A percentile compares a stretch with the other conserved stretches of the same genome.
These are phyloP conservation scores for Caenorhabditis elegans DNA, from an alignment of 1,140 invertebrate species.

Conservation along the genomic window DNA sequence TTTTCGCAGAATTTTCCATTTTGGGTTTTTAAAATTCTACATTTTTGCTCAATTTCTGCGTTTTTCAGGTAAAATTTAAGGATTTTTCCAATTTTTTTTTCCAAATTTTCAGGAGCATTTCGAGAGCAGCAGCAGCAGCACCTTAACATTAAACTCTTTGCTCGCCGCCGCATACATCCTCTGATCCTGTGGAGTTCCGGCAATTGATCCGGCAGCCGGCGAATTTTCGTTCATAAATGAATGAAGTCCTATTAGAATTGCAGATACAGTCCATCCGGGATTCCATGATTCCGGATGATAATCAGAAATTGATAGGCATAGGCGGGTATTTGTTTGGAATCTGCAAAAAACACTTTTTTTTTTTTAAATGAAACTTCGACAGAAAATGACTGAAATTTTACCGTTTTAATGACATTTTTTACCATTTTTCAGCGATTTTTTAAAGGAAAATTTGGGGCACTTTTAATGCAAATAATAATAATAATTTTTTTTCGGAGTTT, in stretches of 20 bases:
- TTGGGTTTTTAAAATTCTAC: no score
- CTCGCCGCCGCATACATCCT: slow-evolving; percentile 77
- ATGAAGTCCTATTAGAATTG: slow-evolving; percentile 83
- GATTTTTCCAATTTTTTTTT: neutral
- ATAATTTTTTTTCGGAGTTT: no score
- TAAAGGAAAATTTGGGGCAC: no score
- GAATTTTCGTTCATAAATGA: slow-evolving; percentile 61
- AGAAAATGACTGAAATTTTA: no score
- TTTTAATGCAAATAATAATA: no score
- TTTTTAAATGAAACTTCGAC: no score
- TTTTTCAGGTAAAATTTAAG: no score
- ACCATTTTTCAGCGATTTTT: no score
- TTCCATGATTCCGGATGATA: slow-evolving; percentile 98
- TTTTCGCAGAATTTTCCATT: no score
- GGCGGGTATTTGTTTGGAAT: slow-evolving; percentile 70
- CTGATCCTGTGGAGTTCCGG: slow-evolving; percentile 85
- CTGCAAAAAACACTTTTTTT: slow-evolving; percentile 38
- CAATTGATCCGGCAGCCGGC: slow-evolving; percentile 89
- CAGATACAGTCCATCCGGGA: slow-evolving; percentile 93
- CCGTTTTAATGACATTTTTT: no score
- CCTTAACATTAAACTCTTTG: slow-evolving; percentile 81
- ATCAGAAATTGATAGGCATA: slow-evolving; percentile 94
- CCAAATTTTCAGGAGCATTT: neutral
- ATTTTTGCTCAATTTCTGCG: no score
- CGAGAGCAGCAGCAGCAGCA: neutral